Evolutionary conservation across 2,888 invertebrate species (phyloP), one percentile per base, ranked within the genome.

Genomic region (Ophion slaviceki): DNA sequence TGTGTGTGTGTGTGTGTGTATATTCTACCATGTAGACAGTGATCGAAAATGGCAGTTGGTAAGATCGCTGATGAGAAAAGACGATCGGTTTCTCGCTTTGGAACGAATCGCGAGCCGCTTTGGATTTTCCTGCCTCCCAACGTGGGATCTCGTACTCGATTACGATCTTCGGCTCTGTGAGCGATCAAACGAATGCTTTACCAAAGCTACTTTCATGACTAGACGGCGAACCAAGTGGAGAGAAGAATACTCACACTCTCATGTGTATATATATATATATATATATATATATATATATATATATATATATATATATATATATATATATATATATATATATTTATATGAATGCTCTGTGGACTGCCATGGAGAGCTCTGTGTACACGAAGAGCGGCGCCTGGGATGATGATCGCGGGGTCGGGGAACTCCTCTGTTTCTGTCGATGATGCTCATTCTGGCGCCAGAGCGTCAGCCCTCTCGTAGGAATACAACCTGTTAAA

Each of bases 401-500:
- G 28, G 75, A 82, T 86, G 80, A 78, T 64, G 53, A 17, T 78
- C 62, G 24, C 40, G 78, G 83, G 83, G 78, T 75, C 70, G 83
- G 86, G 68, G 78, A 84, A 81, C 81, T 86, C 78, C 83, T 70
- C 77, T 71, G 71, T 71, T 75, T 79, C 67, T 53, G 53, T 79
- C 78, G 78, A 83, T 79, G 67, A 82, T 84, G 76, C 74, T 82
- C 74, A 75, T 85, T 67, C 80, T 85, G 82, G 83, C 82, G 80
- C 82, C 83, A 80, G 47, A 80, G 66, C 68, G 66, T 47, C 45
- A 61, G 76, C 79, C 70, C 64, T 59, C 32, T 17, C 67, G 57
- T 61, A 24, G n/a, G 40, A 61, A 80, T 86, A 86, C 86, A 86
- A 86, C 86, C 86, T 86, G 86, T 86, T 86, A 78, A 86, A 83